Evolutionary conservation across 2,797 vertebrate species (phyloP).

Genomic region (Gymnothorax reevesii): DNA sequence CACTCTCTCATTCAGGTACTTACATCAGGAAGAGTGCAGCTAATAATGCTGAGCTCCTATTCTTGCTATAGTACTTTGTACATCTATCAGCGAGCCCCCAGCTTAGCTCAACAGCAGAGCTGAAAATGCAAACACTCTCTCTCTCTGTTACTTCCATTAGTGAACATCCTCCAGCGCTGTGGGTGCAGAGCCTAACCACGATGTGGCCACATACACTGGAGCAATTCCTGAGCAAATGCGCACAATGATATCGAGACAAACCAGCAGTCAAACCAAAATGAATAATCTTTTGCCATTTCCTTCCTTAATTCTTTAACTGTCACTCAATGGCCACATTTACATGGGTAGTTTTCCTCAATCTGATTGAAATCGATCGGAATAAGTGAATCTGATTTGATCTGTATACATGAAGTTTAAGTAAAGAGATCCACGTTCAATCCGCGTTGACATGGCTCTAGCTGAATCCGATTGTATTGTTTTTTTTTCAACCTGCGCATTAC

Average conservation of each 20-base stretch:
- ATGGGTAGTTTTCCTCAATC: too few species aligned
- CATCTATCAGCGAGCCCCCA: not conserved
- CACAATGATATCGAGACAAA: constrained; percentile 36
- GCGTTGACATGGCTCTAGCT: too few species aligned
- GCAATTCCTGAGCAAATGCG: constrained; percentile 44
- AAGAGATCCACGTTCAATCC: too few species aligned
- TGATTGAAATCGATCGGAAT: too few species aligned
- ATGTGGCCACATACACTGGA: constrained; percentile 39
- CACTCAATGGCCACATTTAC: too few species aligned
- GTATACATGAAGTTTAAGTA: too few species aligned
- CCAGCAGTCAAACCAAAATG: constrained; percentile 25
- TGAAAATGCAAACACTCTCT: too few species aligned
- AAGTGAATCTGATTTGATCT: too few species aligned
- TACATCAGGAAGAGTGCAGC: not conserved
- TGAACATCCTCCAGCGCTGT: constrained; percentile 28
- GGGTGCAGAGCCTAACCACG: constrained; percentile 44
- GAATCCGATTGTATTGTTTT: too few species aligned
- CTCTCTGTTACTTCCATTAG: too few species aligned
- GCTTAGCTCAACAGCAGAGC: not conserved
- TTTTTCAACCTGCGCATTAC: too few species aligned
- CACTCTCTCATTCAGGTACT: not conserved
- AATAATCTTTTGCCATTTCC: constrained; percentile 36
- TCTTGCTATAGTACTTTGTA: not conserved
- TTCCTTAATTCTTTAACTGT: constrained; percentile 15
- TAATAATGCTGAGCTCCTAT: constrained; percentile 4